Percentiles rank a stretch among this genome's conserved stretches.
Conservation (phyloP, 2,113 vertebrate species). For the Podarcis muralis region DNA sequence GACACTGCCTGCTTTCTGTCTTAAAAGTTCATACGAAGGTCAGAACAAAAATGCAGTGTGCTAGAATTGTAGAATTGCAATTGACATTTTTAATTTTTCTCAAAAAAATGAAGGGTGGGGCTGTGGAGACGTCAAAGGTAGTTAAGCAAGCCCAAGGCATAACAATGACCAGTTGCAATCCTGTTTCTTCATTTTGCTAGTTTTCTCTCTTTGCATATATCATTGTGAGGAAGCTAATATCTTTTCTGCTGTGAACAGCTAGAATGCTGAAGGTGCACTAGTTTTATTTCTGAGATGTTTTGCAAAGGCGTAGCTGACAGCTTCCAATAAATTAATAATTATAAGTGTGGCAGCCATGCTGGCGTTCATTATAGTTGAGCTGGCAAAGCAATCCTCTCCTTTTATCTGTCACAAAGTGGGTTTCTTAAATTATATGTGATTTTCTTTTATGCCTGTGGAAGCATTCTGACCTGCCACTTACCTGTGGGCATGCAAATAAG, state of each 20-base stretch:
- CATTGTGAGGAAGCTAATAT: not conserved
- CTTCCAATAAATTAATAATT: slow-evolving; percentile 20
- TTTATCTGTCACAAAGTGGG: slow-evolving; percentile 1
- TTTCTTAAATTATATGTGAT: not conserved
- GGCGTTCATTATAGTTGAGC: not conserved
- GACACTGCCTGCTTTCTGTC: slow-evolving; percentile 7
- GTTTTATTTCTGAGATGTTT: slow-evolving; percentile 1
- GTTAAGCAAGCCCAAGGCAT: not conserved
- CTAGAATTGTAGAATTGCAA: not conserved
- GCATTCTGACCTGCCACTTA: not conserved
- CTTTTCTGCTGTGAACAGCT: not conserved
- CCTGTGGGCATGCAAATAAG: not conserved
- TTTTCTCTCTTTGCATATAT: not conserved
- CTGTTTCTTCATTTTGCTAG: not conserved
- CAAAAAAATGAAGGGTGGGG: not conserved
- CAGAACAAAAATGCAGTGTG: not conserved
- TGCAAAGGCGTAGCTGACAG: not conserved
- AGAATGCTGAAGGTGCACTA: not conserved
- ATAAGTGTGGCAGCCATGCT: not conserved
- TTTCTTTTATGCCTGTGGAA: slow-evolving; percentile 10
- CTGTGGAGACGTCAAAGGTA: not conserved
- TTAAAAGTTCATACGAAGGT: slow-evolving; percentile 16
- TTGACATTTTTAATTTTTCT: not conserved
- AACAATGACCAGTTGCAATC: not conserved
- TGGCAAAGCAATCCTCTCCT: not conserved